A percentile compares a stretch with the other conserved stretches of the same genome.
phyloP scores from a whole-genome alignment of 2,113 vertebrate species.

The Trichechus manatus region DNA sequence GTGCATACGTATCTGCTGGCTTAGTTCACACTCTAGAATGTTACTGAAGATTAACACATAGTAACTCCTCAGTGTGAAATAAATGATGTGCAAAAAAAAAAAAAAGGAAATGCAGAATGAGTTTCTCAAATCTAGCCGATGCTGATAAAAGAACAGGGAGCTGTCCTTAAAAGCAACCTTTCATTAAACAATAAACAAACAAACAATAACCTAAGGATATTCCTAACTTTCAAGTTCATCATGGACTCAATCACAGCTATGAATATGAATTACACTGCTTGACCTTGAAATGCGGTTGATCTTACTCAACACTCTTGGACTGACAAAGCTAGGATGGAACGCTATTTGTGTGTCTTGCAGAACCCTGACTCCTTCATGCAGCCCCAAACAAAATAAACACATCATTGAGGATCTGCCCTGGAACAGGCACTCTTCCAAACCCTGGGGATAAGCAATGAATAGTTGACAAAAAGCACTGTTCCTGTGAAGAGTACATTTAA shows the following conservation, averaged over 20 bases:
- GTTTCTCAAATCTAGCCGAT: conserved; percentile 40
- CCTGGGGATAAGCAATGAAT: background rate
- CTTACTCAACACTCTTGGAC: background rate
- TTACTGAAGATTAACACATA: background rate
- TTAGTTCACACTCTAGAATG: conserved; percentile 57
- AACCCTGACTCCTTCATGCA: background rate
- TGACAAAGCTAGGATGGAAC: background rate
- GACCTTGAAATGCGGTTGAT: background rate
- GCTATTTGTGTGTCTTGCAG: background rate
- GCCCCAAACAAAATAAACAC: background rate
- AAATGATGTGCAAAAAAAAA: conserved; percentile 27
- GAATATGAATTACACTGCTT: background rate
- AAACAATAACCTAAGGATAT: background rate
- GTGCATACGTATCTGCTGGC: background rate
- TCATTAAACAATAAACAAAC: background rate
- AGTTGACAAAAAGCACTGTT: background rate
- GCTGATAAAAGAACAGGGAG: background rate
- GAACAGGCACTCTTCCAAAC: background rate
- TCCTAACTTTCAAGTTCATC: background rate
- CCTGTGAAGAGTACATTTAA: background rate
- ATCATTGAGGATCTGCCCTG: background rate
- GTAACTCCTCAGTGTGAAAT: conserved; percentile 46
- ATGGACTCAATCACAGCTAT: background rate
- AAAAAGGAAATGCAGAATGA: background rate
- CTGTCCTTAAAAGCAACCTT: background rate